Conservation (phyloP, 2,797 vertebrate genomes). For the Cyclopterus lumpus region DNA sequence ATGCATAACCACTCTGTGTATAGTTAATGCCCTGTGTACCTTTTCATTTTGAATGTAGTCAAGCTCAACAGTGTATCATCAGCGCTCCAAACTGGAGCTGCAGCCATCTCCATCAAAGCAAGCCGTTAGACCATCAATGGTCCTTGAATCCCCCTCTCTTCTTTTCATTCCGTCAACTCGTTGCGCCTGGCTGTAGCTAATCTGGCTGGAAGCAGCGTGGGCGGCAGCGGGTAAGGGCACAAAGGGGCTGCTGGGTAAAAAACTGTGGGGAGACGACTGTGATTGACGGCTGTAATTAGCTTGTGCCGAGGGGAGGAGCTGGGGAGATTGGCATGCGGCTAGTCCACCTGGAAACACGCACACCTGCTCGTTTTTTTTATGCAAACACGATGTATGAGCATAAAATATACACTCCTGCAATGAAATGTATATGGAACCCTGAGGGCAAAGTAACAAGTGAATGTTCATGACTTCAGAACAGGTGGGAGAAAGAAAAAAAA, state of each 20-base stretch:
- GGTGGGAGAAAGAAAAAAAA: background rate
- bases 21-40: background rate
- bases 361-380: slow-evolving; percentile 36
- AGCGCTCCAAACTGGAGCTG: slow-evolving; percentile 8
- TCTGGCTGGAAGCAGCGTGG: slow-evolving; percentile 70
- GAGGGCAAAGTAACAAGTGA: background rate
- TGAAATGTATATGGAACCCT: background rate
- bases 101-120: slow-evolving; percentile 45
- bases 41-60: slow-evolving; percentile 13
- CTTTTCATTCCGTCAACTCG: slow-evolving; percentile 41
- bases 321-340: slow-evolving; percentile 59
- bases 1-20: background rate
- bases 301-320: slow-evolving; percentile 68
- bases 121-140: slow-evolving; percentile 41
- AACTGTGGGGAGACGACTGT: slow-evolving; percentile 65
- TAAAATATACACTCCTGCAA: background rate
- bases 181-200: slow-evolving; percentile 66
- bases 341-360: slow-evolving; percentile 54
- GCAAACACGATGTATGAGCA: slow-evolving; percentile 24
- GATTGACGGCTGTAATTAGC: slow-evolving; percentile 83
- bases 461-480: background rate
- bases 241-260: slow-evolving; percentile 65
- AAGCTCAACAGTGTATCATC: slow-evolving; percentile 29
- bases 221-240: slow-evolving; percentile 71
- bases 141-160: slow-evolving; percentile 37